Percentiles rank a stretch among this genome's conserved stretches.
phyloP scores from a whole-genome alignment of 2,797 vertebrate genomes.

The Avahi laniger region DNA sequence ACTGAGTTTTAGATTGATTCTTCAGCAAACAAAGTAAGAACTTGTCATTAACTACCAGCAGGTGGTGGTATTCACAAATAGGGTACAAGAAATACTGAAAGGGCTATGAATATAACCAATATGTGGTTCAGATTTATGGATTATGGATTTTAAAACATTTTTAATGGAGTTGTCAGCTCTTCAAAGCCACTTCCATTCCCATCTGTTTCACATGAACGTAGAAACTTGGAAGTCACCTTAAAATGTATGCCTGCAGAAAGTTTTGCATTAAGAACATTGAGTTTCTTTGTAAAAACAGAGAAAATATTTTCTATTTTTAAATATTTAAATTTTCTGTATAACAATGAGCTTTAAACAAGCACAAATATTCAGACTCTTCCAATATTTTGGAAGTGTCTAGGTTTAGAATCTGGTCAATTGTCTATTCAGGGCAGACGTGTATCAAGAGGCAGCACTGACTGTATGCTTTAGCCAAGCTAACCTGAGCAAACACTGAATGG shows the following conservation, averaged over 20 bases:
- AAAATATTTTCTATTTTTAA: neutral
- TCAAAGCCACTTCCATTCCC: slow-evolving; percentile 56
- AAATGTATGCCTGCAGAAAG: neutral
- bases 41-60: slow-evolving; percentile 61
- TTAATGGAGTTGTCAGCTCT: slow-evolving; percentile 73
- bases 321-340: neutral
- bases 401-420: slow-evolving; percentile 24
- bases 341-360: neutral
- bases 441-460: neutral
- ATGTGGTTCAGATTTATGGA: slow-evolving; percentile 65
- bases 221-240: slow-evolving; percentile 64
- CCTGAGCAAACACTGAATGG: slow-evolving; percentile 50
- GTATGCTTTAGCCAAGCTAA: slow-evolving; percentile 5
- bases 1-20: slow-evolving; percentile 6
- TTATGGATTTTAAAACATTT: slow-evolving; percentile 59
- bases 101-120: slow-evolving; percentile 36
- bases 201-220: slow-evolving; percentile 51
- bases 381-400: neutral
- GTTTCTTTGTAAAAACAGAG: slow-evolving; percentile 33
- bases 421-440: slow-evolving; percentile 14
- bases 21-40: neutral
- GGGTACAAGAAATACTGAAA: slow-evolving; percentile 28
- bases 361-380: neutral
- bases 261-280: neutral
- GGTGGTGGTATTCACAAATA: slow-evolving; percentile 75